These are phyloP conservation scores for Chascanopsetta lugubris DNA, from an alignment of 2,113 vertebrate genomes.

Conservation along the genomic window DNA sequence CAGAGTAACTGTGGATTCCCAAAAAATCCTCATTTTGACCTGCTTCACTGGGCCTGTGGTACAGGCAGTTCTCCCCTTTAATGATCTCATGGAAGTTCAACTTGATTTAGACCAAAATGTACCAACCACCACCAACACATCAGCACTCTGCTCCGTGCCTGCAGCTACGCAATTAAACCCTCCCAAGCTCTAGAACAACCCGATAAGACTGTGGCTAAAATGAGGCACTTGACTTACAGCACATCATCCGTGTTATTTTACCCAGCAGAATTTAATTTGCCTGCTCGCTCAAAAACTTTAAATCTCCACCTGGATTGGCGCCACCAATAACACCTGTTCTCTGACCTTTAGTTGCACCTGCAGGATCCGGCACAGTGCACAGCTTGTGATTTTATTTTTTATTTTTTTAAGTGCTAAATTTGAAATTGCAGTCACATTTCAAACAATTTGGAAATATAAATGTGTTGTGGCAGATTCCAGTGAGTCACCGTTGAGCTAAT, in stretches of 20 bases:
- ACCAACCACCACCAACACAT: neutral
- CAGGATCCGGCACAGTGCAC: neutral
- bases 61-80: neutral
- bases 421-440: neutral
- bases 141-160: neutral
- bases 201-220: neutral
- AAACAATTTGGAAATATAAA: neutral
- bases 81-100: neutral
- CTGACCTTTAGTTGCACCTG: no score
- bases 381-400: neutral
- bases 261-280: neutral
- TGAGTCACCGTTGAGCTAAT: slow-evolving; percentile 6
- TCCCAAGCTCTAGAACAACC: neutral
- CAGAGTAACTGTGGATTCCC: neutral
- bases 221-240: neutral
- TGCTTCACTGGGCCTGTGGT: neutral
- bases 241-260: neutral
- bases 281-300: neutral
- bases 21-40: neutral
- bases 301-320: neutral
- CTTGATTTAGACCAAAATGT: neutral
- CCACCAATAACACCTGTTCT: neutral
- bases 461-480: neutral
- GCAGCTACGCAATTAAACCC: neutral
- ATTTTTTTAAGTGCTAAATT: neutral